Evolutionary conservation across 2,797 vertebrate genomes (phyloP).

Genomic region (Trachurus trachurus): DNA sequence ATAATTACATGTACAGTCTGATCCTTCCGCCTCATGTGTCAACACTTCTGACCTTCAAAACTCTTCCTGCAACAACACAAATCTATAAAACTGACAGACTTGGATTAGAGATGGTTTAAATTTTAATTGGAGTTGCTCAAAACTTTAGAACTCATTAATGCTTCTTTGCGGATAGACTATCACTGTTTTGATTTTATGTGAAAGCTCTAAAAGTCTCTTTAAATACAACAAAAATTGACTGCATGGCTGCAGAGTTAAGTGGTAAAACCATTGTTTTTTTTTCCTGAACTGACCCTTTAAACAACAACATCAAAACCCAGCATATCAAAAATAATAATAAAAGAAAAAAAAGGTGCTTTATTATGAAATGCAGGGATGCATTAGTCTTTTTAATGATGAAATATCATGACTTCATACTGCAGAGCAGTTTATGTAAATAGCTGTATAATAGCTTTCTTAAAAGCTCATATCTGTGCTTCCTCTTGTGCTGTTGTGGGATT

Average conservation of each 20-base stretch:
- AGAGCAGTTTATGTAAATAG: conserved; percentile 75
- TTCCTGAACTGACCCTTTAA: conserved; percentile 37
- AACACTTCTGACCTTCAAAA: neutral
- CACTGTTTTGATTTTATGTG: neutral
- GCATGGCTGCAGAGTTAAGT: neutral
- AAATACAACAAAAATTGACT: neutral
- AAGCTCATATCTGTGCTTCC: conserved; percentile 22
- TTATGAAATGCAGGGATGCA: conserved; percentile 28
- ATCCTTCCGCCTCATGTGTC: neutral
- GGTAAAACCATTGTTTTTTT: neutral
- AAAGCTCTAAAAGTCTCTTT: neutral
- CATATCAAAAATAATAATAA: conserved; percentile 19
- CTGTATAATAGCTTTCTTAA: conserved; percentile 48
- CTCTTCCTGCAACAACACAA: neutral
- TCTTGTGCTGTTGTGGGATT: conserved; percentile 29
- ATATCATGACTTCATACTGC: conserved; percentile 54
- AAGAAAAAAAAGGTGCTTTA: conserved; percentile 46
- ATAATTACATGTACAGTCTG: neutral
- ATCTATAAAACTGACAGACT: neutral
- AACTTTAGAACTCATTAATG: neutral
- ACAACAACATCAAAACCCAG: neutral
- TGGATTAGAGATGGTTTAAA: neutral
- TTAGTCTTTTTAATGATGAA: conserved; percentile 13
- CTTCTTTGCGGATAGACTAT: neutral
- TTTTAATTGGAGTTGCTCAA: neutral